These are phyloP conservation scores for Serinus canaria DNA, from an alignment of 2,113 vertebrate genomes.

Conservation along the genomic window DNA sequence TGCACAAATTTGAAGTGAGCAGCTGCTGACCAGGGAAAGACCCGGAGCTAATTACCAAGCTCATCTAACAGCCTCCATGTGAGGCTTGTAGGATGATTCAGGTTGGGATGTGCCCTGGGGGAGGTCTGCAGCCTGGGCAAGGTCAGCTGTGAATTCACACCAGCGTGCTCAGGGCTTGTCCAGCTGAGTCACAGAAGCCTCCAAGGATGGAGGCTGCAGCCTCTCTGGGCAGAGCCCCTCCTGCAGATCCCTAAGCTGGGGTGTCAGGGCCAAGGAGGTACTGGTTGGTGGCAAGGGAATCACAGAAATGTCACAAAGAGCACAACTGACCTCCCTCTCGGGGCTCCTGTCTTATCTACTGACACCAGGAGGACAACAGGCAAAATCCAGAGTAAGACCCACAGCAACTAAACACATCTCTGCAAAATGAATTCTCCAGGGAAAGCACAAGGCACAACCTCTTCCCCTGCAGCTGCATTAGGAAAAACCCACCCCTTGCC, in stretches of 20 bases:
- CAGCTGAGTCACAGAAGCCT: background rate
- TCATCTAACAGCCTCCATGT: background rate
- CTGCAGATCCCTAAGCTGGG: rapidly evolving
- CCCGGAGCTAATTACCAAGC: background rate
- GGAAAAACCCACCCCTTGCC: background rate
- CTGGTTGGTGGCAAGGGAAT: rapidly evolving
- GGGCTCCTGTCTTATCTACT: background rate
- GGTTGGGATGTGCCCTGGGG: background rate
- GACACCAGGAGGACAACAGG: background rate
- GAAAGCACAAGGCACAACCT: background rate
- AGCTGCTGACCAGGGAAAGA: background rate
- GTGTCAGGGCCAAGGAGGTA: background rate
- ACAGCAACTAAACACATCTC: background rate
- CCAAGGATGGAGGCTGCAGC: background rate
- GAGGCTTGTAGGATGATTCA: background rate
- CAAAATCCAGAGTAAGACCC: background rate
- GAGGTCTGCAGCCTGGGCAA: background rate
- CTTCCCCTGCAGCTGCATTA: background rate
- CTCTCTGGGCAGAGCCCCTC: background rate
- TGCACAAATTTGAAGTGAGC: background rate
- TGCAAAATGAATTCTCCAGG: background rate
- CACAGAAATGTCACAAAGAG: background rate
- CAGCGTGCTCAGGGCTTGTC: background rate
- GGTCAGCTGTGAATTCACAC: background rate
- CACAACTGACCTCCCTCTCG: rapidly evolving